Evolutionary conservation across 2,113 vertebrate species (phyloP).

Genomic region (Hemichromis elongatus): DNA sequence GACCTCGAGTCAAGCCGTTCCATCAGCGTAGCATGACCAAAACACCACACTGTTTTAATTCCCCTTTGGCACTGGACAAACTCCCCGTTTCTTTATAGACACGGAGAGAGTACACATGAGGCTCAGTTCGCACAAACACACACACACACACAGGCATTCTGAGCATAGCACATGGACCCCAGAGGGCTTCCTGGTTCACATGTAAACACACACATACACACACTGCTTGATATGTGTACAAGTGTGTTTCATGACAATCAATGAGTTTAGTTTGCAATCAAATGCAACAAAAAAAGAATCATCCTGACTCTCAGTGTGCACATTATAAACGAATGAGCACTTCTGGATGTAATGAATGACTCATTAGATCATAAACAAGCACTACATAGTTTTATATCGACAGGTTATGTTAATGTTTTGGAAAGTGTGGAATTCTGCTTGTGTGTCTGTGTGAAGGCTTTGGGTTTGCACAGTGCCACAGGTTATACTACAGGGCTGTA

Average conservation of each 20-base stretch:
- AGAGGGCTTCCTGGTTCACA: slow-evolving; percentile 29
- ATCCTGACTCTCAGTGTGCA: neutral
- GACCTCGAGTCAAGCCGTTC: slow-evolving; percentile 10
- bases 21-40: slow-evolving; percentile 36
- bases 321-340: neutral
- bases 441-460: neutral
- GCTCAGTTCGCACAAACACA: neutral
- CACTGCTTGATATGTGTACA: slow-evolving; percentile 9
- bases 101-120: slow-evolving; percentile 45
- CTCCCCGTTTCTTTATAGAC: slow-evolving; percentile 24
- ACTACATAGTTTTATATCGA: neutral
- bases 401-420: neutral
- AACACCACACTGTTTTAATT: slow-evolving; percentile 29
- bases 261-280: neutral
- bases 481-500: neutral
- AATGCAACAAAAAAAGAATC: neutral
- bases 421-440: neutral
- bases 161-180: slow-evolving; percentile 64
- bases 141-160: slow-evolving; percentile 50
- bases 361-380: neutral
- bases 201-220: neutral
- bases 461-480: neutral
- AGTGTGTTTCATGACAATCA: neutral
- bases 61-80: slow-evolving; percentile 39
- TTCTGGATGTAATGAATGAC: neutral